Evolutionary conservation across 2,113 vertebrate species (phyloP), one percentile per base, ranked within the genome.

Genomic region (Mesocricetus auratus): DNA sequence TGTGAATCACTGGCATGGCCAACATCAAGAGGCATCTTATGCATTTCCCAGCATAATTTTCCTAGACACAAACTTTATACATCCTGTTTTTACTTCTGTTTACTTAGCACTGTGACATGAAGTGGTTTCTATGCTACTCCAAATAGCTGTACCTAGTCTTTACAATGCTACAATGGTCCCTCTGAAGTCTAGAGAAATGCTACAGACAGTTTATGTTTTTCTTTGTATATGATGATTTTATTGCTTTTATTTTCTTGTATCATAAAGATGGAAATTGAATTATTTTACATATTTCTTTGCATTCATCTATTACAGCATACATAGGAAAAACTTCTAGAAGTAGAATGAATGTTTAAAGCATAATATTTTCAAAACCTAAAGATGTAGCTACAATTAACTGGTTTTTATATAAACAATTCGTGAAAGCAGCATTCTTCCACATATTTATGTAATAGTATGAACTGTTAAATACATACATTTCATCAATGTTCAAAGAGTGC

Each of bases 341-440:
- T 69, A 24, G 31, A 92, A 90, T 58, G 69, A 58, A 16, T 68
- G 2, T 26, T 47, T 79, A 74, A 69, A 75, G 69, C 4, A 60
- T 71, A 53, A 13, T 16, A 19, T 73, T 96, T 94, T 60, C 19
- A 87, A 93, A 94, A 64, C 81, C 42, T 36, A 74, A 93, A 83
- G 3, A 26, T 71, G 78, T 17, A n/a, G 17, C 22, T 85, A 60
- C 36, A 1, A 36, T n/a, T n/a, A 88, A 66, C 2, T 88, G 15
- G 74, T 50, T 90, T 39, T 53, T 7, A 21, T 83, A 9, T 47
- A 88, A 95, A 62, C 1, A 45, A 86, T 77, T 7, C 2, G 64
- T 62, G 11, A 68, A 16, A 56, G 10, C 16, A 87, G 2, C 3
- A 2, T 36, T 86, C 26, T 60, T 42, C 79, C 45, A 24, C 39